Percentiles rank a stretch among this genome's conserved stretches.
phyloP scores from a whole-genome alignment of 1,140 invertebrate genomes.

The Caerostris extrusa region DNA sequence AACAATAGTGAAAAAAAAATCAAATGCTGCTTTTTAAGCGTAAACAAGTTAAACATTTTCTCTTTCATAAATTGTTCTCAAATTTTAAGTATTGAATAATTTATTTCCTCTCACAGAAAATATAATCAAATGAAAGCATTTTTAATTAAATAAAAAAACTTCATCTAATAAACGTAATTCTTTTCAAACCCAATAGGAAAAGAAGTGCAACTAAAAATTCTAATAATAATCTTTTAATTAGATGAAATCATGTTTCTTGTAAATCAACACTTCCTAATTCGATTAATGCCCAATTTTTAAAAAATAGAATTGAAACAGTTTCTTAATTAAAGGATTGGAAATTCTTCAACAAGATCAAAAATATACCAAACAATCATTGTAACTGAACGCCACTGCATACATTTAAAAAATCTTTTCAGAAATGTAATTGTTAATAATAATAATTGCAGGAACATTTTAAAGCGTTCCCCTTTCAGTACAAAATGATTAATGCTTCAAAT shows the following conservation, averaged over 20 bases:
- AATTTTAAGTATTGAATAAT: too few species aligned
- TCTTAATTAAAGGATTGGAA: background rate
- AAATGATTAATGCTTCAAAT: conserved; percentile 58
- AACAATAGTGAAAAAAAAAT: too few species aligned
- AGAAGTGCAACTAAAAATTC: too few species aligned
- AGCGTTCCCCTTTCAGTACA: background rate
- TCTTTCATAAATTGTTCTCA: too few species aligned
- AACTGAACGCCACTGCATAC: background rate
- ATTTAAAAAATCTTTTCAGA: conserved; percentile 44
- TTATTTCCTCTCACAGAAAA: too few species aligned
- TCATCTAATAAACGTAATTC: too few species aligned
- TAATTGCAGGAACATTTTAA: conserved; percentile 35
- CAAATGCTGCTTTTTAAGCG: too few species aligned
- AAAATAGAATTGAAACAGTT: background rate
- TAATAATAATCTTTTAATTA: background rate
- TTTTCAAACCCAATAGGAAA: too few species aligned
- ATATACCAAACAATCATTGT: background rate
- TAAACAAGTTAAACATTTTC: too few species aligned
- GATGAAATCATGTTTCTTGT: background rate
- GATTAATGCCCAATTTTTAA: background rate
- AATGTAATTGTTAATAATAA: conserved; percentile 45
- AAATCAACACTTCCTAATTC: background rate
- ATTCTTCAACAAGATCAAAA: background rate
- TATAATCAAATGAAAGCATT: too few species aligned
- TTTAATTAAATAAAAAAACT: too few species aligned